Conservation (phyloP, 2,888 invertebrate genomes). For the Drosophila mettleri region DNA sequence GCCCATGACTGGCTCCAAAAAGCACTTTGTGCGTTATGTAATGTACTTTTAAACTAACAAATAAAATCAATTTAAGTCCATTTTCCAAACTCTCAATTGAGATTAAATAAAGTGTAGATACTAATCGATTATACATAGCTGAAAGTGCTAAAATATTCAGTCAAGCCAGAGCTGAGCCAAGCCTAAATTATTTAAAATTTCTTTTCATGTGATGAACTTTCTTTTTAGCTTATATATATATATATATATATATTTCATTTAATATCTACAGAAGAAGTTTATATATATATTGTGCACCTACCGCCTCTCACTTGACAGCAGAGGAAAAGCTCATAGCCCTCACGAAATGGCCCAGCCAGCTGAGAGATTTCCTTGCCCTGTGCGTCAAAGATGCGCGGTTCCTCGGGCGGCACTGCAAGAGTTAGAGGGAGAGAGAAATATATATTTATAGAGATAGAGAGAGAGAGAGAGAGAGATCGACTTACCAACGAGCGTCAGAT, state of each 20-base stretch:
- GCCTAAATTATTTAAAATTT: background rate
- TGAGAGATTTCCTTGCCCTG: slow-evolving; percentile 92
- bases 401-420: slow-evolving; percentile 90
- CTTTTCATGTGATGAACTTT: too few relatives aligned
- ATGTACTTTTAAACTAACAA: background rate
- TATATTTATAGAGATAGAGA: slow-evolving; percentile 9
- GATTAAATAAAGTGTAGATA: background rate
- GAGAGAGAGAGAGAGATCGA: slow-evolving; percentile 53
- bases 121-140: too few relatives aligned
- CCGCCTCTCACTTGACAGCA: slow-evolving; percentile 95
- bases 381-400: slow-evolving; percentile 92
- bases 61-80: background rate
- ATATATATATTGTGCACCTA: slow-evolving; percentile 85
- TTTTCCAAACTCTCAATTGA: background rate
- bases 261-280: too few relatives aligned
- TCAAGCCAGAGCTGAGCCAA: background rate
- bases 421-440: slow-evolving; percentile 1
- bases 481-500: slow-evolving; percentile 95
- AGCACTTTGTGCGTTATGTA: background rate
- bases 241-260: background rate
- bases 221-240: background rate
- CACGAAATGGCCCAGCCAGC: slow-evolving; percentile 93
- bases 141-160: too few relatives aligned
- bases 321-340: slow-evolving; percentile 93
- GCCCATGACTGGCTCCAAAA: background rate